phyloP scores from a whole-genome alignment of 2,888 invertebrate genomes.

The Chelonus formosanus region DNA sequence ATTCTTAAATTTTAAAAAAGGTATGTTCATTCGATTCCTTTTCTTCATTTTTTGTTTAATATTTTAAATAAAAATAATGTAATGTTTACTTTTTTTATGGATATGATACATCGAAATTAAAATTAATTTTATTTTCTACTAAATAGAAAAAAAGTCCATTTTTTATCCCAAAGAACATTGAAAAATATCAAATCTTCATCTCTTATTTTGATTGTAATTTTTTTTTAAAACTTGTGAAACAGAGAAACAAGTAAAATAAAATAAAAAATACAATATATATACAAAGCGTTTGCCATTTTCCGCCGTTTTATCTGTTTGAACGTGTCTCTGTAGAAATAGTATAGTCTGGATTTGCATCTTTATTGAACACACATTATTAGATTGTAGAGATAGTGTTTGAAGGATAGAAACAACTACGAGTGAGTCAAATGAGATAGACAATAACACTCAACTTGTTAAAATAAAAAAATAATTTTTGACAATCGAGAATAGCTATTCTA shows the following conservation, averaged over 20 bases:
- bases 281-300: constrained; percentile 9
- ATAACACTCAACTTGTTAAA: too few species aligned
- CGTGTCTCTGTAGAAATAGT: constrained; percentile 20
- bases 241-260: neutral
- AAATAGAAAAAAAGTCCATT: too few species aligned
- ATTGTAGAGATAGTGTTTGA: constrained; percentile 21
- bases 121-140: too few species aligned
- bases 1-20: too few species aligned
- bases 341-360: constrained; percentile 47
- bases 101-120: too few species aligned
- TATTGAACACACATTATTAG: constrained; percentile 44
- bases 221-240: neutral
- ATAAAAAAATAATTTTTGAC: neutral
- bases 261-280: constrained; percentile 15
- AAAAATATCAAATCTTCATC: too few species aligned
- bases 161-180: too few species aligned
- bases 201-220: too few species aligned
- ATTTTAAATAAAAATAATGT: too few species aligned
- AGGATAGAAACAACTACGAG: neutral
- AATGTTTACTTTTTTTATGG: too few species aligned
- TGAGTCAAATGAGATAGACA: neutral
- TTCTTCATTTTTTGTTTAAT: too few species aligned
- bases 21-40: too few species aligned
- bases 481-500: neutral
- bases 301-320: constrained; percentile 9